Evolutionary conservation across 2,113 vertebrate species (phyloP), one percentile per base, ranked within the genome.

Genomic region (Todiramphus saurophagus): DNA sequence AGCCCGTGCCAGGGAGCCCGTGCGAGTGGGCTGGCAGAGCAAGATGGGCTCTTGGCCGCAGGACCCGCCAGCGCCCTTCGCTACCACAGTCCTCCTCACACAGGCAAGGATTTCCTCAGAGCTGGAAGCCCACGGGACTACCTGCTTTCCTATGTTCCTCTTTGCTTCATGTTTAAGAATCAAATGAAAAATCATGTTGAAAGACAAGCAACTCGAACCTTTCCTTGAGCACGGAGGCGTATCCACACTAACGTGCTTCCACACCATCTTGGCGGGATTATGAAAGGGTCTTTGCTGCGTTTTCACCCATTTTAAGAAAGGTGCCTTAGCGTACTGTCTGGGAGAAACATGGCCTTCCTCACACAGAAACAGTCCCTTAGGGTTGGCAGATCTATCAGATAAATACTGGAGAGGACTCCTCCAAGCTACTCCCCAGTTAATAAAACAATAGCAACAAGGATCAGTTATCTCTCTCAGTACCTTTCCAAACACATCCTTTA

Each of bases 81-180:
- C 79, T 10, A 3, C 5, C 0, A 2, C 35, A 10, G 16, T 18
- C 53, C 25, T n/a, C 48, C 48, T 78, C 72, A 9, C 28, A 35
- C 30, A 11, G 10, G 30, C 37, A 24, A 30, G n/a, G 28, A 12
- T 33, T 25, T 59, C 51, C 63, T 16, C 2, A 2, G 4, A 10
- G 33, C 0, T 6, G 19, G 4, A n/a, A 63, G 7, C 4, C 23
- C 69, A 4, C 4, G 0, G 33, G 12, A 31, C 41, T 5, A 39
- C 25, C 50, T 0, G 0, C 15, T 44, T 44, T 20, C 31, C 24
- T 14, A 1, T 30, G 19, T 41, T 30, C 62, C 27, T 41, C 17
- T 35, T 43, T 4, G 1, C 39, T 66, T 21, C 39, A 15, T 31
- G 11, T 41, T 64, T 62, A 53, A 62, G 44, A 77, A 76, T 11